Evolutionary conservation across 2,113 vertebrate genomes (phyloP).

Genomic region (Pituophis catenifer): DNA sequence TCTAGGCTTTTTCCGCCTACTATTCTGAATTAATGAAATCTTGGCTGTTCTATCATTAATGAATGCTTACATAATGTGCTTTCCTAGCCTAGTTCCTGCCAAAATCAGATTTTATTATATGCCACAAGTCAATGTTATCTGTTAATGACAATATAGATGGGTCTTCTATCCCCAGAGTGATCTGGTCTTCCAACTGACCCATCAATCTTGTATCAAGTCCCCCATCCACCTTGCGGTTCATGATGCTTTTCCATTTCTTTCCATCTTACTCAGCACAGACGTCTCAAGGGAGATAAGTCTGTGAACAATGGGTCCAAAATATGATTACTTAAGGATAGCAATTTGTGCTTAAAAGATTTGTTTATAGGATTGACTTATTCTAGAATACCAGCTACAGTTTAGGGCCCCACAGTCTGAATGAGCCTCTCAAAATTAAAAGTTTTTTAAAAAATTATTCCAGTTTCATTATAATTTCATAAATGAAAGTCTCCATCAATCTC

Average conservation of each 20-base stretch:
- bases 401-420: background rate
- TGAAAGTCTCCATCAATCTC: too few relatives aligned
- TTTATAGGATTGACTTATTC: background rate
- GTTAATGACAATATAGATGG: background rate
- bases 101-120: background rate
- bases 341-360: background rate
- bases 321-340: background rate
- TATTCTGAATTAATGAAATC: background rate
- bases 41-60: background rate
- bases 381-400: background rate
- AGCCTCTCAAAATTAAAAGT: background rate
- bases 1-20: background rate
- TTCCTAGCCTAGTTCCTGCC: background rate
- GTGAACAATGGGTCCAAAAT: background rate
- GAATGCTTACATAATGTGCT: background rate
- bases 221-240: background rate
- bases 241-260: background rate
- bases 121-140: background rate
- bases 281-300: background rate
- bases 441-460: too few relatives aligned
- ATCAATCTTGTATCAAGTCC: background rate
- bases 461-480: too few relatives aligned
- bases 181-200: background rate
- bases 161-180: background rate
- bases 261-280: background rate